Evolutionary conservation across 2,888 invertebrate species (phyloP), one percentile per base, ranked within the genome.

Genomic region (Polydesmus complanatus): DNA sequence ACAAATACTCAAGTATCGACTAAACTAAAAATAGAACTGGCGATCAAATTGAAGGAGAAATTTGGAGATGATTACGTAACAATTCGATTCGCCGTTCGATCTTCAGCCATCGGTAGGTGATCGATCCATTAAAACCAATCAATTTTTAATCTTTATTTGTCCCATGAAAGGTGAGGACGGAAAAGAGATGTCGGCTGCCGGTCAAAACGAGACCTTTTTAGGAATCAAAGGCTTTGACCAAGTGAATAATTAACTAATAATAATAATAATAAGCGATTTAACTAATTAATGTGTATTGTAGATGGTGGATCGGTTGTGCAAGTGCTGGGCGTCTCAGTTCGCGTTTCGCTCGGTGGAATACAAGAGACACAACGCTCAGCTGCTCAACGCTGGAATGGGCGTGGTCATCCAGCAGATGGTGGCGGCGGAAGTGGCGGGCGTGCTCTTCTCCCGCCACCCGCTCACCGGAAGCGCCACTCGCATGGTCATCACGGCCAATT

Each of bases 271-370:
- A 3, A 27, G n/a, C 19, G 18, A 48, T 57, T 19, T 27, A 26
- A 11, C 58, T 23, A 62, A 5, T 62, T 2, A 27, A 27, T 25
- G 21, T 47, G 3, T 66, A 14, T 61, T 55, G 23, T 37, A 56
- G 26, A 0, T 56, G 69, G 8, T 68, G 74, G 27, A 83, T 81
- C n/a, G n/a, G n/a, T n/a, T n/a, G n/a, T n/a, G n/a, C 54, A 78
- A 79, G 61, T 91, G 90, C 71, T 92, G 91, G 91, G 85, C 84
- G 0, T 91, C 90, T 0, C 80, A 88, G 65, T 90, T 83, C 70
- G 79, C 85, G 0, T 82, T 80, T 68, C 84, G 83, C 65, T 88
- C 89, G 67, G 83, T 87, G 0, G 80, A 83, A 66, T 91, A 92
- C 70, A 78, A 88, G 68, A 5, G 87, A 70, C 84, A 85, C 69